Evolutionary conservation across 2,888 invertebrate species (phyloP).

Genomic region (Caenorhabditis becei): DNA sequence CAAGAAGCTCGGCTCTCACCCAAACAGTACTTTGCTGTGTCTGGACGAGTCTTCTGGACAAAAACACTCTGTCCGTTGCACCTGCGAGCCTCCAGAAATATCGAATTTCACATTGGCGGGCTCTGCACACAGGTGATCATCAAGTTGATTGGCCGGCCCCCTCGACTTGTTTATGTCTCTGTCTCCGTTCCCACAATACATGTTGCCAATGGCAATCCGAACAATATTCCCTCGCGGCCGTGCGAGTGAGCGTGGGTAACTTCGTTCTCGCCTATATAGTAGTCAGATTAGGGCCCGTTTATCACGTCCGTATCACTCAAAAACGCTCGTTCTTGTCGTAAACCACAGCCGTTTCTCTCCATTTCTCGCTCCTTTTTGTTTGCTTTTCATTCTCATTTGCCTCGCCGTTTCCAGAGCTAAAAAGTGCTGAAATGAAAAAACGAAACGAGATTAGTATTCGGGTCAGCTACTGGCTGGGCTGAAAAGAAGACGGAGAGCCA

Average conservation of each 20-base stretch:
- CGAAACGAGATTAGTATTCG: slow-evolving; percentile 53
- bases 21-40: slow-evolving; percentile 1
- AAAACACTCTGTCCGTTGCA: slow-evolving; percentile 19
- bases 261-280: slow-evolving; percentile 8
- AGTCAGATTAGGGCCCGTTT: neutral
- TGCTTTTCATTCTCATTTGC: slow-evolving; percentile 6
- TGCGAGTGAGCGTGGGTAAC: slow-evolving; percentile 31
- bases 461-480: slow-evolving; percentile 17
- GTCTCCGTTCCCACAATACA: neutral
- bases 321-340: neutral
- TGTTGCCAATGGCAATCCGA: slow-evolving; percentile 51
- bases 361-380: neutral
- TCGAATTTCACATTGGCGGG: slow-evolving; percentile 47
- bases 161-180: slow-evolving; percentile 13
- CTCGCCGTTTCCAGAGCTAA: neutral
- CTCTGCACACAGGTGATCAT: slow-evolving; percentile 56
- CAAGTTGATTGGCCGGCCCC: slow-evolving; percentile 46
- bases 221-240: slow-evolving; percentile 5
- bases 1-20: no score
- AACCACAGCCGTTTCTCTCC: neutral
- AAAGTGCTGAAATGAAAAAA: slow-evolving; percentile 36
- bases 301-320: neutral
- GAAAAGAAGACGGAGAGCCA: slow-evolving; percentile 24
- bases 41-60: neutral
- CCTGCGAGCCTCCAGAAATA: slow-evolving; percentile 31